Percentiles rank a stretch among this genome's conserved stretches.
Conservation (phyloP, 2,888 invertebrate species). For the Ariolimax columbianus region DNA sequence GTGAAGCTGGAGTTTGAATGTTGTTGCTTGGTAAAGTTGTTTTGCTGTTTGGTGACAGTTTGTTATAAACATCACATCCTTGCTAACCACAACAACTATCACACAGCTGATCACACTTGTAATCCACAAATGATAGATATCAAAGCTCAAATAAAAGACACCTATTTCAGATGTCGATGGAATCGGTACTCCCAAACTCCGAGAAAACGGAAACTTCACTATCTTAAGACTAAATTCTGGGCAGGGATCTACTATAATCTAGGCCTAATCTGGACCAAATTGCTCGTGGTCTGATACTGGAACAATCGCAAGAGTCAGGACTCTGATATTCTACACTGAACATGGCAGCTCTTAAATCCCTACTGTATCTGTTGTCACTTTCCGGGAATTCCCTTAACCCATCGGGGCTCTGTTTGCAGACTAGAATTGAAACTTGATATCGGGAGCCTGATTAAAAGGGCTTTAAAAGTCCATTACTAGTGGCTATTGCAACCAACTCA, state of each 20-base stretch:
- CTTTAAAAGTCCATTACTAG: conserved; percentile 1
- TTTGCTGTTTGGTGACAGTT: no score
- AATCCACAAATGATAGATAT: background rate
- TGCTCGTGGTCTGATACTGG: background rate
- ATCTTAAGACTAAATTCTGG: background rate
- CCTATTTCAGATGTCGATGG: background rate
- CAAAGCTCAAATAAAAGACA: background rate
- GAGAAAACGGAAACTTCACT: background rate
- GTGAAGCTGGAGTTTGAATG: no score
- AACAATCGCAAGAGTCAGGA: background rate
- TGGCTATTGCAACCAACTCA: background rate
- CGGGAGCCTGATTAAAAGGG: background rate
- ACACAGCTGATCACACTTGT: background rate
- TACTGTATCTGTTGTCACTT: background rate
- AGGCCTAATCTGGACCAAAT: background rate
- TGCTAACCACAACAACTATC: no score
- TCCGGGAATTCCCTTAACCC: background rate
- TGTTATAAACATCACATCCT: no score
- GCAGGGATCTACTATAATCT: background rate
- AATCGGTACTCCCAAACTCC: background rate
- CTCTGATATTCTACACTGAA: background rate
- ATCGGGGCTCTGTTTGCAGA: background rate
- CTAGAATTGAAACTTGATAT: background rate
- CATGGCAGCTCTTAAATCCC: conserved; percentile 7
- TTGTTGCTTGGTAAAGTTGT: no score